Evolutionary conservation across 2,888 invertebrate species (phyloP).

Genomic region (Alitta virens): DNA sequence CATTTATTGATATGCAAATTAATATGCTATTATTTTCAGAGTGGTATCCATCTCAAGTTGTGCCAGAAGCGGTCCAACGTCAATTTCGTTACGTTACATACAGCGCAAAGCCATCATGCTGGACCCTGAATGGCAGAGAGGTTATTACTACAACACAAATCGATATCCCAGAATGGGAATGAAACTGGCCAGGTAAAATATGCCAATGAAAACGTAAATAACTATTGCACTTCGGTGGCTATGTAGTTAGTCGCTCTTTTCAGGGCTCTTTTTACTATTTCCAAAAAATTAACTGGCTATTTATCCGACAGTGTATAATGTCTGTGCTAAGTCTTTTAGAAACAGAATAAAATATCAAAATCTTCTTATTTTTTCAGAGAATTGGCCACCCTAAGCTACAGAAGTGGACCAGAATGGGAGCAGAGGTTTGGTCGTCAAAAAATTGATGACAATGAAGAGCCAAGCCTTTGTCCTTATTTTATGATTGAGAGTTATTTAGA

Average conservation of each 20-base stretch:
- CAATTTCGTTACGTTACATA: slow-evolving; percentile 55
- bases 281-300: no score
- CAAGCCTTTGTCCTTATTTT: slow-evolving; percentile 52
- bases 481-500: slow-evolving; percentile 55
- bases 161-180: slow-evolving; percentile 52
- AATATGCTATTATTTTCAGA: slow-evolving; percentile 33
- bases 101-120: slow-evolving; percentile 56
- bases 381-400: slow-evolving; percentile 54
- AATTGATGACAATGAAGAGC: slow-evolving; percentile 35
- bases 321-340: no score
- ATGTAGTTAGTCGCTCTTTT: no score
- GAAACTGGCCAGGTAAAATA: slow-evolving; percentile 51
- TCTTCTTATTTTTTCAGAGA: slow-evolving; percentile 43
- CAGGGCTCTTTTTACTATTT: no score
- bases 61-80: slow-evolving; percentile 51
- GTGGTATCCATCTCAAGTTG: slow-evolving; percentile 52
- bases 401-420: slow-evolving; percentile 56
- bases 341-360: no score
- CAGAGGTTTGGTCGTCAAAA: slow-evolving; percentile 48
- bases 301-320: no score
- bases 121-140: slow-evolving; percentile 55
- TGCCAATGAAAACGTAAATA: no score
- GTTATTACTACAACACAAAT: slow-evolving; percentile 48
- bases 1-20: no score
- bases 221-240: no score